Conservation (phyloP, 2,113 vertebrate genomes). For the Amazona vittata region DNA sequence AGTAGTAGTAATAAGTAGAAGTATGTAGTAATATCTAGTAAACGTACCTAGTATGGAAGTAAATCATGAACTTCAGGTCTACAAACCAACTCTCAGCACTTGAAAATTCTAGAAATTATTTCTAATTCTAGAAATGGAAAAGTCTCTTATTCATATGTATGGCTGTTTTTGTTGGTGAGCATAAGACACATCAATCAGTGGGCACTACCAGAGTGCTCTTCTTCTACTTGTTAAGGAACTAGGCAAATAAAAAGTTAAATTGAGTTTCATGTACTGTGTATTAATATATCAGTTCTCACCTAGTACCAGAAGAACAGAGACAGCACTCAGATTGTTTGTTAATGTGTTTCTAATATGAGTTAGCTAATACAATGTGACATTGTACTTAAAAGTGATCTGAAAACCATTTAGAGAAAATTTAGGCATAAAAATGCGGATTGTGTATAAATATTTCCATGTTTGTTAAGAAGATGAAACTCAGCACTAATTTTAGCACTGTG, state of each 20-base stretch:
- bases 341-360: constrained; percentile 79
- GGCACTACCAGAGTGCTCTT: constrained; percentile 43
- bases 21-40: not conserved
- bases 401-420: constrained; percentile 80
- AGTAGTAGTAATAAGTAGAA: not conserved
- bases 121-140: not conserved
- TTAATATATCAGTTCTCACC: constrained; percentile 69
- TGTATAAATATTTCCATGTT: constrained; percentile 46
- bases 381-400: constrained; percentile 79
- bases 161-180: not conserved
- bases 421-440: constrained; percentile 76
- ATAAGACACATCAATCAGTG: constrained; percentile 1
- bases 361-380: constrained; percentile 74
- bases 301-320: constrained; percentile 79
- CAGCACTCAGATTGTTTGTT: constrained; percentile 78
- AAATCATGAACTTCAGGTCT: not conserved
- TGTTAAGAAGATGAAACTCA: not conserved
- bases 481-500: not conserved
- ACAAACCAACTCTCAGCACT: not conserved
- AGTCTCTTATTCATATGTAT: not conserved
- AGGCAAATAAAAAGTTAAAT: constrained; percentile 60
- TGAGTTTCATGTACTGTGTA: constrained; percentile 37
- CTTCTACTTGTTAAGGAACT: constrained; percentile 33
- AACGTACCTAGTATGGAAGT: not conserved
- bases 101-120: not conserved